Percentiles rank a stretch among this genome's conserved stretches.
phyloP scores from a whole-genome alignment of 2,888 invertebrate species.

The Acronicta alni region DNA sequence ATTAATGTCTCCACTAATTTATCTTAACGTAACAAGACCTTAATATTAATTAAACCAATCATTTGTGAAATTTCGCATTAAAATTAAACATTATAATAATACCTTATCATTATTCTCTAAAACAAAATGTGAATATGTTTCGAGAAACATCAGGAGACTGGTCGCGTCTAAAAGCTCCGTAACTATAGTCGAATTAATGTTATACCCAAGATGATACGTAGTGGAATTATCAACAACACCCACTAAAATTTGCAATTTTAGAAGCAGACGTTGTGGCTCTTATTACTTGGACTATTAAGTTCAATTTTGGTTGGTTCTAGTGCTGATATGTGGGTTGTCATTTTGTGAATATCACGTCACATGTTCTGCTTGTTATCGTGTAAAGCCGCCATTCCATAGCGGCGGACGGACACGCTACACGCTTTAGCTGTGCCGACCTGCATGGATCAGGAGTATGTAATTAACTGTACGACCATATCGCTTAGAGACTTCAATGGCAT shows the following conservation, averaged over 20 bases:
- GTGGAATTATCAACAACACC: conserved; percentile 33
- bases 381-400: conserved; percentile 19
- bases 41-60: background rate
- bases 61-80: conserved; percentile 3
- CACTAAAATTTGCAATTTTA: conserved; percentile 13
- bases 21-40: background rate
- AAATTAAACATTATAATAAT: conserved; percentile 5
- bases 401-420: conserved; percentile 18
- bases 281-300: background rate
- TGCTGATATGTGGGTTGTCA: background rate
- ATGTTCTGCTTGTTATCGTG: conserved; percentile 33
- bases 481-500: too few relatives aligned
- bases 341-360: conserved; percentile 33
- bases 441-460: conserved; percentile 11
- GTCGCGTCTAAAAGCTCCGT: conserved; percentile 21
- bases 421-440: conserved; percentile 17
- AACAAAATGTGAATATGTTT: conserved; percentile 27
- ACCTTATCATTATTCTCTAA: conserved; percentile 6
- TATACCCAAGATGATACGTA: conserved; percentile 37
- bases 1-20: too few relatives aligned
- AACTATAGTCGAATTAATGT: conserved; percentile 37
- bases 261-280: background rate
- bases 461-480: conserved; percentile 5
- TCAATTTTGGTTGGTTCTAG: background rate
- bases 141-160: conserved; percentile 15